Evolutionary conservation across 2,888 invertebrate species (phyloP), one percentile per base, ranked within the genome.

Genomic region (Amphipyra berbera): DNA sequence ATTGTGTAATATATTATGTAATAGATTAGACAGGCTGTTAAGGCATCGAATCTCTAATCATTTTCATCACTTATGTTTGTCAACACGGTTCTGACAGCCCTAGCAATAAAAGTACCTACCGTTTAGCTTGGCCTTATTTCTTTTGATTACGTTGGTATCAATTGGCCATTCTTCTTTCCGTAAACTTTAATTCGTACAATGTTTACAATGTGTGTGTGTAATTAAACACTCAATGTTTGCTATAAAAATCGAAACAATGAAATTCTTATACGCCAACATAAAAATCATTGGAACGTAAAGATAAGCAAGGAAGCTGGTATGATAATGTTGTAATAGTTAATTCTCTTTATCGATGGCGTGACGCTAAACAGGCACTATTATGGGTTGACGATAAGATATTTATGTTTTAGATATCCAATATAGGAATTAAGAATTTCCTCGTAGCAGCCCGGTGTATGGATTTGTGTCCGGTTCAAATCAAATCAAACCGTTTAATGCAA

Each of bases 221-320:
- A 74, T 44, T 49, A 56, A n/a, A 61, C 49, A 49, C n/a, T 42
- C 41, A 40, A 57, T 61, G 45, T 57, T 69, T 49, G 42, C 7
- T 7, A 6, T 50, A 30, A 30, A 7, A 38, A 10, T 45, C 53
- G 27, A 52, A 61, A 40, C 53, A 69, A 61, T 74, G 47, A 74
- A 56, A 61, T 30, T 61, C 21, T 45, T 57, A 13, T 56, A 49
- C n/a, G 21, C 21, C 44, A 45, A 44, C 50, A 74, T 56, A 49
- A 56, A 53, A 69, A 30, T 61, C 41, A 68, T 53, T 45, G 33
- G 13, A 56, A 42, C 48, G 53, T 33, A 68, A 68, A 47, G 30
- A 47, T 38, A 30, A 50, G 42, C 49, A 41, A 6, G 46, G 30
- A 47, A 73, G 27, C 42, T 44, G n/a, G 27, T 40, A 15, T 41